phyloP scores from a whole-genome alignment of 2,113 vertebrate species.

The Dicrurus megarhynchus region DNA sequence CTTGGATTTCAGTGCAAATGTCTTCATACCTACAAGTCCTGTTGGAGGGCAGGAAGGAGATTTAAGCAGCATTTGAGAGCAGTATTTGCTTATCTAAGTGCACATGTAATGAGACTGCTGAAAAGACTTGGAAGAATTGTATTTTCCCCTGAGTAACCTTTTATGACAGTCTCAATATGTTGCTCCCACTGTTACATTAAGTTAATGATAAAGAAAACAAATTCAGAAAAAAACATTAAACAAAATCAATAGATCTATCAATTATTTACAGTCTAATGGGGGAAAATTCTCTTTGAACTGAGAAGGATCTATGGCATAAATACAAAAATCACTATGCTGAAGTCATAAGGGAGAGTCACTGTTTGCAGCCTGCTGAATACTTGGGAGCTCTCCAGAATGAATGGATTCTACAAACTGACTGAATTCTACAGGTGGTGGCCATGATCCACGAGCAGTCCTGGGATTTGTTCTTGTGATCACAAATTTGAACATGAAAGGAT shows the following conservation, averaged over 20 bases:
- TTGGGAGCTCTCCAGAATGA: not conserved
- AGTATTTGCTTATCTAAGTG: not conserved
- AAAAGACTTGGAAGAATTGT: not conserved
- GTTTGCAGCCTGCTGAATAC: not conserved
- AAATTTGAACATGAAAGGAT: not conserved
- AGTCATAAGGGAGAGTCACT: not conserved
- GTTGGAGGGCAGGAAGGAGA: not conserved
- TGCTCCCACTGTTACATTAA: not conserved
- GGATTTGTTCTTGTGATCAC: not conserved
- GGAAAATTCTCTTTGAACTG: not conserved
- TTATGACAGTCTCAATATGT: not conserved
- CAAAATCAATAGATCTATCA: not conserved
- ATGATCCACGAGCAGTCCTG: not conserved
- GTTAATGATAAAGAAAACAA: not conserved
- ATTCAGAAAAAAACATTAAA: not conserved
- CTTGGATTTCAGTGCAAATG: not conserved
- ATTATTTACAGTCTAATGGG: constrained; percentile 9
- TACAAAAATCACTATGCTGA: not conserved
- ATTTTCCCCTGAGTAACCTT: not conserved
- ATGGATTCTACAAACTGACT: not conserved
- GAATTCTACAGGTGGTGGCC: not conserved
- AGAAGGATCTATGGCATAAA: not conserved
- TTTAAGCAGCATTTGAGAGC: not conserved
- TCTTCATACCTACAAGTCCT: not conserved
- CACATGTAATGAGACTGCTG: not conserved